Base-by-base conservation (phyloP, 2,797 vertebrate species). In the Malacoraja senta region DNA sequence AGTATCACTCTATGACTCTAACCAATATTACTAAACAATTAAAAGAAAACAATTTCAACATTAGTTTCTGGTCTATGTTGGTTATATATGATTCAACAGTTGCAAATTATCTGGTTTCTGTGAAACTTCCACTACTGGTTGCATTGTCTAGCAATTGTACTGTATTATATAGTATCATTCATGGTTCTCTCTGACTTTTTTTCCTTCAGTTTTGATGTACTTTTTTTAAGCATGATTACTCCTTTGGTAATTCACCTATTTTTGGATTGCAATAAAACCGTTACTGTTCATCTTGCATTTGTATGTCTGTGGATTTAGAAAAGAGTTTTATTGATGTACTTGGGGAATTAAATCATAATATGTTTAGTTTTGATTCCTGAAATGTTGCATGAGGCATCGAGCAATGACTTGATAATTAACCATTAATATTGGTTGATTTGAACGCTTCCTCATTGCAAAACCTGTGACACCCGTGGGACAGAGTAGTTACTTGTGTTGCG, bases 51-150 rank as follows among this genome's bases (percentile, higher is more conserved):
- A 71, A 93, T 35, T 93, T 93, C 79, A 81, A 93, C 35, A 35
- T 79, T 81, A 44, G 71, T 68, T 58, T 9, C 19, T 32, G 24
- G 15, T 38, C 58, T 68, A 19, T 35, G 35, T 53, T 17, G 6
- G 15, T 44, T 26, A 74, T 53, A 17, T 44, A 12, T 24, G 26
- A 92, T 19, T 72, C 91, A 61, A 94, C 77, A 94, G 96, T 96
- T 98, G 97, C 94, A 77, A 94, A 94, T 95, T 92, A 93, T 94
- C 94, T 97, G 97, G 97, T 98, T 98, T 98, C 97, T 97, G n/a
- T 97, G 97, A 98, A 98, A 98, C 97, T 98, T 98, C 96, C 95
- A 95, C 93, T 94, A 97, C 97, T 97, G 97, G 97, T 96, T 98
- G 97, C 97, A 17, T 96, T 38, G 74, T 94, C 29, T 83, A 76